These are phyloP conservation scores for Ammodytes dubius DNA, from an alignment of 2,113 vertebrate species.

Conservation along the genomic window DNA sequence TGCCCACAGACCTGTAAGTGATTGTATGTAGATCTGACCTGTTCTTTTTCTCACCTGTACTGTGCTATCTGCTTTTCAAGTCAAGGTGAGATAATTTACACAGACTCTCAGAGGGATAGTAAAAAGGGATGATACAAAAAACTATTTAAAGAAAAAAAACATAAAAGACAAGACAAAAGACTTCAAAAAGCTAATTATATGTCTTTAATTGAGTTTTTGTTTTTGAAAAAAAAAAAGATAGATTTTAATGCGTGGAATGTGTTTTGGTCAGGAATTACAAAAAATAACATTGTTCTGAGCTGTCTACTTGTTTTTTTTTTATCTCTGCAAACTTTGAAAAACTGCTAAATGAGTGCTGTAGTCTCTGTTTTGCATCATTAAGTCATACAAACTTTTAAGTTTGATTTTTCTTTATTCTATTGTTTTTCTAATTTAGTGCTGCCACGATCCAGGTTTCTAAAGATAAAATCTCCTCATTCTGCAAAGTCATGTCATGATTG, in stretches of 20 bases:
- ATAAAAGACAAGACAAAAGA: conserved; percentile 70
- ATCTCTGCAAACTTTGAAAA: conserved; percentile 80
- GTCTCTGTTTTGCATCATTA: conserved; percentile 86
- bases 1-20: conserved; percentile 93
- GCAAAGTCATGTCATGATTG: conserved; percentile 39
- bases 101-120: conserved; percentile 81
- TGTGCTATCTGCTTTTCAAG: conserved; percentile 89
- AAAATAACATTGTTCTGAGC: conserved; percentile 90
- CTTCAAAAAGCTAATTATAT: conserved; percentile 89
- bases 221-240: conserved; percentile 89
- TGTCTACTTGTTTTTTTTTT: conserved; percentile 86
- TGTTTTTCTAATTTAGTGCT: conserved; percentile 57
- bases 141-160: conserved; percentile 49
- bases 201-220: conserved; percentile 88
- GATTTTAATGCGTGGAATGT: conserved; percentile 94
- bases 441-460: conserved; percentile 51
- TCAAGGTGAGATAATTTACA: conserved; percentile 87
- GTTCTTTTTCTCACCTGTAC: conserved; percentile 89
- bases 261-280: conserved; percentile 92
- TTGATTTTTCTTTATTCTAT: conserved; percentile 57
- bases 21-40: conserved; percentile 91
- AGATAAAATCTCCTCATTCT: conserved; percentile 52
- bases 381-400: conserved; percentile 81
- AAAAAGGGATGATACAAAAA: conserved; percentile 69
- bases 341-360: conserved; percentile 91